Base-by-base conservation (phyloP, 1,140 invertebrate genomes). In the Drosophila carrolli region DNA sequence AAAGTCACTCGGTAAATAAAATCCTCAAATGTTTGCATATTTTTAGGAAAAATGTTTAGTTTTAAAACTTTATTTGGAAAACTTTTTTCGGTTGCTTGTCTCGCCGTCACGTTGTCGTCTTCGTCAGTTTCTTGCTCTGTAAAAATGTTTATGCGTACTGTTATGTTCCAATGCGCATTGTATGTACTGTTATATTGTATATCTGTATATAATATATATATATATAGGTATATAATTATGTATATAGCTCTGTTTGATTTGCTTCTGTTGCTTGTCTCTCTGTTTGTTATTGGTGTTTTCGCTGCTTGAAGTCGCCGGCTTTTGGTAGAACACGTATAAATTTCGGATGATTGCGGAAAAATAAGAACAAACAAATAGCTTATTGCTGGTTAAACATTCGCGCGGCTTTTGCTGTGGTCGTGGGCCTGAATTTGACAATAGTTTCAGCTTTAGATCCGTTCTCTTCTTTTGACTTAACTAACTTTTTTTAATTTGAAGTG, bases 11-110 rank as follows among this genome's bases (percentile, higher is more conserved):
- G 35, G 32, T 35, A 40, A 90, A 90, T 84, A 84, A 90, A 84
- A 53, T 54, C n/a, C 10, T 68, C 44, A 23, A 58, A 40, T 62
- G 13, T 82, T 61, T 51, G 29, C 51, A 71, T 62, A 75, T 90
- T 81, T 78, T 76, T 90, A 90, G 81, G 85, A 89, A 89, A 89
- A 79, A 89, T 81, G 61, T 91, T 91, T 68, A 90, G 78, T 91
- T 91, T 88, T 77, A 91, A 91, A 89, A 91, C 67, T 91, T 91
- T 91, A 89, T 91, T 91, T 91, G 89, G 89, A 91, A 91, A 91
- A 91, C 89, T 81, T 91, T 75, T 73, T 79, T 74, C 84, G 77
- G 72, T 88, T 68, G 86, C 63, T 57, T 77, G 55, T 63, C 72
- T 47, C 60, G 73, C 71, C 51, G 14, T 37, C 19, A 40, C 40